Evolutionary conservation across 2,797 vertebrate species (phyloP), one percentile per base, ranked within the genome.

Genomic region (Graptemys geographica): DNA sequence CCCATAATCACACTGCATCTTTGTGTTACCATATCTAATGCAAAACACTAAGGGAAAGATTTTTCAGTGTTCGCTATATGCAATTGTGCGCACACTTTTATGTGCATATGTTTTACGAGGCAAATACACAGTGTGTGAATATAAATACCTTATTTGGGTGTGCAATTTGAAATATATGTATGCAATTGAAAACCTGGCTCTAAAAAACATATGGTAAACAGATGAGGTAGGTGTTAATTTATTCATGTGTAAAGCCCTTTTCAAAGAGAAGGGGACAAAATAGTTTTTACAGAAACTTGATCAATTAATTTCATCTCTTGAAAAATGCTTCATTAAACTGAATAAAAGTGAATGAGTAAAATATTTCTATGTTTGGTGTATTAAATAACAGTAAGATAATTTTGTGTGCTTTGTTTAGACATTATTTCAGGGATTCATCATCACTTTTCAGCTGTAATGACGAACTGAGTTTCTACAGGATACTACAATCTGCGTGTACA

Each of bases 271-370:
- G 27, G 6, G 69, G 10, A 69, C 80, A 83, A 78, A 84, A 2
- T 2, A 49, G 13, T 72, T 93, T 78, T 82, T 89, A 57, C 25
- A 90, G 79, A 90, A 93, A 84, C 87, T 6, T 4, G 6, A 12
- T 95, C 89, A 13, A 41, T 79, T 59, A 28, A 79, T 90, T 95
- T 80, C 72, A n/a, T 21, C 53, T 93, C 10, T 72, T 92, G 87
- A 86, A 90, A 82, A 93, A 80, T 62, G 89, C 91, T 94, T 85
- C 81, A 83, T 93, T 91, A 81, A 91, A 86, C 13, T 37, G 76
- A 53, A 55, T 81, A 57, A 76, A 44, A n/a, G 21, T 7, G 91
- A 31, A n/a, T 25, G 89, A 49, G 31, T 81, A 79, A 62, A 80
- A 12, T 57, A 81, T 87, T 90, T 89, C 28, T 88, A 84, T 95